Conservation (phyloP, 2,888 invertebrate species). For the Hydriomena furcata region DNA sequence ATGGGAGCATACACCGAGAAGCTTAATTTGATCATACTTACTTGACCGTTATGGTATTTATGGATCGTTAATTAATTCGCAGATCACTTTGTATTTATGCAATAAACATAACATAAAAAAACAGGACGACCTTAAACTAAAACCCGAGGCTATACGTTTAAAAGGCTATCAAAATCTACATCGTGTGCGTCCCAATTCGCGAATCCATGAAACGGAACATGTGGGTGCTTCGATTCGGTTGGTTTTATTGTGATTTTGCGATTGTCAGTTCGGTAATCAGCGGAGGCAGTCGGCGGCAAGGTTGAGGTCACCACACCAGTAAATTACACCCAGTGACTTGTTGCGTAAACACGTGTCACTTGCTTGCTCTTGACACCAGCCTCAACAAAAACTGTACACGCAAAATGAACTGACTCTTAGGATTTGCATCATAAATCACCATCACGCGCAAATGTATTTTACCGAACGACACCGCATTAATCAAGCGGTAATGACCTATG, state of each 20-base stretch:
- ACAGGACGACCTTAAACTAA: slow-evolving; percentile 71
- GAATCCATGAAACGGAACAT: slow-evolving; percentile 65
- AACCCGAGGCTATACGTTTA: slow-evolving; percentile 67
- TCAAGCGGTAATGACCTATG: slow-evolving; percentile 54
- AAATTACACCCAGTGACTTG: slow-evolving; percentile 61
- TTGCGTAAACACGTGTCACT: slow-evolving; percentile 61
- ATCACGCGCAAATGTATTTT: slow-evolving; percentile 45
- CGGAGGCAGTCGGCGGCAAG: slow-evolving; percentile 68
- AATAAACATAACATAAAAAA: slow-evolving; percentile 56
- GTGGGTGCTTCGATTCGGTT: slow-evolving; percentile 62
- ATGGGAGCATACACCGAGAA: slow-evolving; percentile 25
- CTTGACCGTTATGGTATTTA: slow-evolving; percentile 46
- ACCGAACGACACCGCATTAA: slow-evolving; percentile 52
- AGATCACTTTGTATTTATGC: slow-evolving; percentile 53
- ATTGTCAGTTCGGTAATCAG: slow-evolving; percentile 61
- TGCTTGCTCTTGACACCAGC: slow-evolving; percentile 39
- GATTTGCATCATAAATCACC: slow-evolving; percentile 43
- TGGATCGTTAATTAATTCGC: slow-evolving; percentile 54
- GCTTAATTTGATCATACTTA: slow-evolving; percentile 31
- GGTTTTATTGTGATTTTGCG: slow-evolving; percentile 59
- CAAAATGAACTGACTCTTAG: slow-evolving; percentile 18
- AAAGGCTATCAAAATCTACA: slow-evolving; percentile 76
- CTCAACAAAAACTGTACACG: slow-evolving; percentile 25
- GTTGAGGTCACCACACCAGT: slow-evolving; percentile 63
- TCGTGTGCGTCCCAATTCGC: slow-evolving; percentile 71